phyloP scores from a whole-genome alignment of 1,140 invertebrate genomes.

The Hyposmocoma kahamanoa region DNA sequence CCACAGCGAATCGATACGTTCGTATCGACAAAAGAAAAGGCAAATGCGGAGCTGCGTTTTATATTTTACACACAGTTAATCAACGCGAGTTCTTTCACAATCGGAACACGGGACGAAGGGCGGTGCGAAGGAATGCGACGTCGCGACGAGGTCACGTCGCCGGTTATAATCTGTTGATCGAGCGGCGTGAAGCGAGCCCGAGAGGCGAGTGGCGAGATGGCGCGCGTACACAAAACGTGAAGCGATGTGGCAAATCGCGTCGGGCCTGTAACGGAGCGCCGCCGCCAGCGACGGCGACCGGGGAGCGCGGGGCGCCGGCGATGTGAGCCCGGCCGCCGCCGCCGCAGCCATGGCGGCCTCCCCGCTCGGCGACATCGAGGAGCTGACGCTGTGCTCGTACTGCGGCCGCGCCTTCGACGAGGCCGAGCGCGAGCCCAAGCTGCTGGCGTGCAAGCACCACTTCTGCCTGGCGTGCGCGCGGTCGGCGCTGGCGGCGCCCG shows the following conservation, averaged over 20 bases:
- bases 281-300: background rate
- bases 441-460: slow-evolving; percentile 83
- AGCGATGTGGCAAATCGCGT: slow-evolving; percentile 49
- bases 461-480: slow-evolving; percentile 84
- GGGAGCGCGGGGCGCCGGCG: background rate
- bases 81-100: too few relatives aligned
- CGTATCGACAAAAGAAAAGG: too few relatives aligned
- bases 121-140: background rate
- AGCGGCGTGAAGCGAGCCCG: slow-evolving; percentile 32
- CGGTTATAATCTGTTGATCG: slow-evolving; percentile 49
- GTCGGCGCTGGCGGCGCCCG: slow-evolving; percentile 75
- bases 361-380: slow-evolving; percentile 78
- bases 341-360: slow-evolving; percentile 60
- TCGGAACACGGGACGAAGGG: too few relatives aligned
- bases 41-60: too few relatives aligned
- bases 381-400: slow-evolving; percentile 80
- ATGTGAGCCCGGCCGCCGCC: slow-evolving; percentile 12
- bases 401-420: slow-evolving; percentile 83
- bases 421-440: slow-evolving; percentile 79
- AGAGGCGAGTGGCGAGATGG: slow-evolving; percentile 38
- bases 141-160: slow-evolving; percentile 14
- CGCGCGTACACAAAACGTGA: slow-evolving; percentile 53
- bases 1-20: too few relatives aligned
- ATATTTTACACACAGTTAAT: too few relatives aligned
- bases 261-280: background rate